phyloP scores from a whole-genome alignment of 2,113 vertebrate species.

The Cyrtonyx montezumae region DNA sequence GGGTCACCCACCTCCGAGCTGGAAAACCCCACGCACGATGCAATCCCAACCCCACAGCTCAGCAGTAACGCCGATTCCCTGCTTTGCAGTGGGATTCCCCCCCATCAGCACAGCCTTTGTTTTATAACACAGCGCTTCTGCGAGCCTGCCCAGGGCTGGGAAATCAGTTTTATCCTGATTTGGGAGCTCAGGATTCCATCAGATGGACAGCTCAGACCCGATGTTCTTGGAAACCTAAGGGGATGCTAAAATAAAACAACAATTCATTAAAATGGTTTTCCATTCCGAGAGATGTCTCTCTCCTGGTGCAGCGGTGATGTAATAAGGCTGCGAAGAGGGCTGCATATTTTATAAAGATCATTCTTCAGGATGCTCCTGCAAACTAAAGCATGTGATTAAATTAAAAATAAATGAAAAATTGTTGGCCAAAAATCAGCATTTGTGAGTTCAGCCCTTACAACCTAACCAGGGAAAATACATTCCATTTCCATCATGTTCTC shows the following conservation, averaged over 20 bases:
- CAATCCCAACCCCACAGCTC: neutral
- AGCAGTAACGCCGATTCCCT: neutral
- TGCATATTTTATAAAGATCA: slow-evolving; percentile 62
- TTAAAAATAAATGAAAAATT: slow-evolving; percentile 54
- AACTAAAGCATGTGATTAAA: slow-evolving; percentile 46
- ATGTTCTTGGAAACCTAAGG: slow-evolving; percentile 30
- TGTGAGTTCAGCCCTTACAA: slow-evolving; percentile 5
- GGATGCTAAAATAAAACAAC: slow-evolving; percentile 59
- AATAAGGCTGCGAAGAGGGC: neutral
- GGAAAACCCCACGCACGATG: neutral
- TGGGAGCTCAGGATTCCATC: slow-evolving; percentile 19
- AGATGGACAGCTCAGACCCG: neutral
- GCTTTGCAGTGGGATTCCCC: neutral
- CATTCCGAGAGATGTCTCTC: slow-evolving; percentile 41
- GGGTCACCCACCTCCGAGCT: neutral
- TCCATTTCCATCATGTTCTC: neutral
- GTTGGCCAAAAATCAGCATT: neutral
- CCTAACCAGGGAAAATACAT: slow-evolving; percentile 10
- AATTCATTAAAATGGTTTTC: slow-evolving; percentile 62
- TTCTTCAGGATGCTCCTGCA: slow-evolving; percentile 47
- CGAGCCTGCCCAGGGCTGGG: neutral
- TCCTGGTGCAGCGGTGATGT: slow-evolving; percentile 15
- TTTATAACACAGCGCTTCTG: neutral
- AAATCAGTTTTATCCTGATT: neutral
- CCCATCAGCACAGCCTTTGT: slow-evolving; percentile 1